A percentile compares a stretch with the other conserved stretches of the same genome.
Evolutionary conservation across 2,113 vertebrate species (phyloP).

Genomic region (Boulengeromyrus knoepffleri): DNA sequence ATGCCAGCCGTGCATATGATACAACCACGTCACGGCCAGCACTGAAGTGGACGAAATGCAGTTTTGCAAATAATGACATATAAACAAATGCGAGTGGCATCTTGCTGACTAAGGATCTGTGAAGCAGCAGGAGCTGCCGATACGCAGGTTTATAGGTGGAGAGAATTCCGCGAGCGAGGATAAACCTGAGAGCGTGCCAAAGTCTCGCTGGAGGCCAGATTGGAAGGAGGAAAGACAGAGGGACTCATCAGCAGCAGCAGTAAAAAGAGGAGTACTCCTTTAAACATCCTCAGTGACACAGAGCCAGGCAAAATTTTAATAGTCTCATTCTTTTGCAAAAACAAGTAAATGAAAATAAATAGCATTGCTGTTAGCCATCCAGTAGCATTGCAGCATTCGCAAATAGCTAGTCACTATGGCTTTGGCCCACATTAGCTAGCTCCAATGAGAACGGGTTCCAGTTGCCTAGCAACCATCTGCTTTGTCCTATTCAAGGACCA

Average conservation of each 20-base stretch:
- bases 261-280: not conserved
- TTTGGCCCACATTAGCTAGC: not conserved
- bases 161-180: not conserved
- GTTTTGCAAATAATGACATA: not conserved
- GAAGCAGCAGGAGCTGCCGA: not conserved
- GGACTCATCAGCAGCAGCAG: not conserved
- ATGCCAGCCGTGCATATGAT: not conserved
- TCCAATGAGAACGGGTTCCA: not conserved
- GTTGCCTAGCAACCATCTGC: conserved; percentile 6
- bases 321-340: not conserved
- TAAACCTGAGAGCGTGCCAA: not conserved
- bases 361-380: not conserved
- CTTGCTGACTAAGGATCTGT: not conserved
- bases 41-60: not conserved
- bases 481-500: not conserved
- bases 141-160: not conserved
- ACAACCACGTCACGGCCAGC: not conserved
- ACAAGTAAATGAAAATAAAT: not conserved
- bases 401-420: not conserved
- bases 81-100: not conserved
- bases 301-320: not conserved
- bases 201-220: not conserved
- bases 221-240: not conserved
- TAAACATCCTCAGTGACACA: not conserved
- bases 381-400: not conserved